Conservation (phyloP, 2,888 invertebrate genomes). For the Molorchus minor region DNA sequence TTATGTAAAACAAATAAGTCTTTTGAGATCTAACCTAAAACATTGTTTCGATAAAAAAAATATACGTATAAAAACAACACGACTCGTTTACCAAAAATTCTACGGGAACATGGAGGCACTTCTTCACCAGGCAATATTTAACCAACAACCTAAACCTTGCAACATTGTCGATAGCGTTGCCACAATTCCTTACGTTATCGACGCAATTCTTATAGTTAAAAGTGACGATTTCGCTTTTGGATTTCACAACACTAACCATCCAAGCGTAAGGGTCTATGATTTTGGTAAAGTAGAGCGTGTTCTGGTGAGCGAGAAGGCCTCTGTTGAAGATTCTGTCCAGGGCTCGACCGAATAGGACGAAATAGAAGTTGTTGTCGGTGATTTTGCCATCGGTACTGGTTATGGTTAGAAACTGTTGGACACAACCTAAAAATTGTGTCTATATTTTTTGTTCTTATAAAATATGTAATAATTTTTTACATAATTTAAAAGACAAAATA, state of each 20-base stretch:
- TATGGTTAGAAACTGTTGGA: slow-evolving; percentile 40
- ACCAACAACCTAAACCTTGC: slow-evolving; percentile 66
- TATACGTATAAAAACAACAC: slow-evolving; percentile 46
- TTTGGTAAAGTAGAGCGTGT: slow-evolving; percentile 60
- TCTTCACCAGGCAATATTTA: slow-evolving; percentile 64
- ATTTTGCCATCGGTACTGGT: slow-evolving; percentile 24
- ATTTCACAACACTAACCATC: slow-evolving; percentile 64
- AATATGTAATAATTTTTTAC: too few relatives aligned
- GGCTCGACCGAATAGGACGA: slow-evolving; percentile 40
- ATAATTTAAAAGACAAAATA: too few relatives aligned
- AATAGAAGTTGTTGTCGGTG: slow-evolving; percentile 38
- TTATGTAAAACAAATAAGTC: slow-evolving; percentile 47
- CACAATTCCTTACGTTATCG: slow-evolving; percentile 61
- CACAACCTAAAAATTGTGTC: too few relatives aligned
- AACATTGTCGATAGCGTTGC: slow-evolving; percentile 60
- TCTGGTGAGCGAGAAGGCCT: slow-evolving; percentile 63
- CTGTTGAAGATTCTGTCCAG: slow-evolving; percentile 65
- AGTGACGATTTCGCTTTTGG: slow-evolving; percentile 40
- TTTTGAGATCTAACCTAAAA: slow-evolving; percentile 43
- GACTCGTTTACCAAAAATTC: slow-evolving; percentile 62
- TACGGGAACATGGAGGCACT: slow-evolving; percentile 66
- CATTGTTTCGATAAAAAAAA: slow-evolving; percentile 11
- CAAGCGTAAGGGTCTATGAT: slow-evolving; percentile 66
- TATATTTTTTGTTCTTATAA: too few relatives aligned
- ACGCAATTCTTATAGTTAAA: slow-evolving; percentile 62